phyloP scores from a whole-genome alignment of 2,888 invertebrate species.

The Drosophila tanythrix region DNA sequence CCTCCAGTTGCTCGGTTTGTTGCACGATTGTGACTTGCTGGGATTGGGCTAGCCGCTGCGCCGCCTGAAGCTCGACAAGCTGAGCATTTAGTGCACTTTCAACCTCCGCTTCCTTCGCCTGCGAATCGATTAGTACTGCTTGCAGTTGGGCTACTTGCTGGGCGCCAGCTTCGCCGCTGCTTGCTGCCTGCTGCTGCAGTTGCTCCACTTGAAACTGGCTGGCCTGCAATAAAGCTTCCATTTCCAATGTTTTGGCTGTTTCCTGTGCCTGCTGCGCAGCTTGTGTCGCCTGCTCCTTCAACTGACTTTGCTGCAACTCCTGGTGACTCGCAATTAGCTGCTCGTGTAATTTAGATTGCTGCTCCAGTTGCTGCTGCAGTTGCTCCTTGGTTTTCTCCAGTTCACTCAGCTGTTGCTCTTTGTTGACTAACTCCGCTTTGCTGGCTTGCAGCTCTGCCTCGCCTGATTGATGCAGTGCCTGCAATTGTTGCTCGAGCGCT shows the following conservation, averaged over 20 bases:
- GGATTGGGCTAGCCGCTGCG: constrained; percentile 49
- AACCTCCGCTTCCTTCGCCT: constrained; percentile 17
- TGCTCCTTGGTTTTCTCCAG: constrained; percentile 22
- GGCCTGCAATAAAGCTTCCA: constrained; percentile 13
- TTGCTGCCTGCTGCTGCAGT: constrained; percentile 45
- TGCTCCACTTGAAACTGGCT: constrained; percentile 45
- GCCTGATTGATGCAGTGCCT: constrained; percentile 5
- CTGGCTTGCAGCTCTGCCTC: constrained; percentile 14
- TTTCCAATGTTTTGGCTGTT: background rate
- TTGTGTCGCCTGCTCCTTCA: constrained; percentile 12
- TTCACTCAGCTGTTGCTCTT: constrained; percentile 30
- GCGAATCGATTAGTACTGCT: constrained; percentile 40
- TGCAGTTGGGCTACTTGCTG: constrained; percentile 51
- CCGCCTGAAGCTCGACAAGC: constrained; percentile 23
- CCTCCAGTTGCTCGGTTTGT: constrained; percentile 50
- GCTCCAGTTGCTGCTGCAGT: constrained; percentile 42
- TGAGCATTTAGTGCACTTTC: constrained; percentile 15
- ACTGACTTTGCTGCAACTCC: constrained; percentile 59
- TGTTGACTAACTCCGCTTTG: constrained; percentile 8
- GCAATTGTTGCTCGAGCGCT: constrained; percentile 15
- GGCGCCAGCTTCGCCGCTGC: constrained; percentile 38
- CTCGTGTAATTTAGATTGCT: constrained; percentile 36
- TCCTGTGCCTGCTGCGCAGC: constrained; percentile 25
- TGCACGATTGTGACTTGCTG: constrained; percentile 57
- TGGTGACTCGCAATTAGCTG: constrained; percentile 30